Conservation (phyloP, 2,113 vertebrate species). For the Ammospiza caudacuta region DNA sequence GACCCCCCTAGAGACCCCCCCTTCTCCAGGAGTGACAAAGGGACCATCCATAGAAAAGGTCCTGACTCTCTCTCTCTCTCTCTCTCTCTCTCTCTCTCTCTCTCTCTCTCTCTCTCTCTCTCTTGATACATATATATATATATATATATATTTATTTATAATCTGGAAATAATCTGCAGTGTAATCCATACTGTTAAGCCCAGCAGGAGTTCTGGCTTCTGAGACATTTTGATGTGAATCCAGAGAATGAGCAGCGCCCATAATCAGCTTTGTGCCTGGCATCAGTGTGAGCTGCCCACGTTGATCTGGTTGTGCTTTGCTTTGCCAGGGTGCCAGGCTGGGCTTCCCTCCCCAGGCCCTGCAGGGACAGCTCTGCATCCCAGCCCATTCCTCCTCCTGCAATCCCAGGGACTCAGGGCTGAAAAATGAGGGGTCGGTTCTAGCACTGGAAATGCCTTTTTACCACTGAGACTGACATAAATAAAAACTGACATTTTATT, state of each 20-base stretch:
- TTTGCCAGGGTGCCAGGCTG: neutral
- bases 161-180: constrained; percentile 13
- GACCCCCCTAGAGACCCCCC: no score
- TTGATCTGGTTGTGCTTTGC: neutral
- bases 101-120: neutral
- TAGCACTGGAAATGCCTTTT: neutral
- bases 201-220: neutral
- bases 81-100: neutral
- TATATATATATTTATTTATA: neutral
- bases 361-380: neutral
- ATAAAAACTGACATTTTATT: constrained; percentile 2
- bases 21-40: neutral
- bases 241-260: neutral
- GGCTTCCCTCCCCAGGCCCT: neutral
- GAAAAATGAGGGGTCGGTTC: neutral
- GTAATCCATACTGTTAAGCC: neutral
- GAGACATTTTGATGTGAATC: neutral
- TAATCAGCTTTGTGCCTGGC: neutral
- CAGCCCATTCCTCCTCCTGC: neutral
- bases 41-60: neutral
- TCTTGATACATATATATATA: no score
- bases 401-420: neutral
- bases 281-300: neutral
- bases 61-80: neutral
- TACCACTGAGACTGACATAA: neutral